Base-by-base conservation (phyloP, 2,888 invertebrate species). In the Acronicta aceris region DNA sequence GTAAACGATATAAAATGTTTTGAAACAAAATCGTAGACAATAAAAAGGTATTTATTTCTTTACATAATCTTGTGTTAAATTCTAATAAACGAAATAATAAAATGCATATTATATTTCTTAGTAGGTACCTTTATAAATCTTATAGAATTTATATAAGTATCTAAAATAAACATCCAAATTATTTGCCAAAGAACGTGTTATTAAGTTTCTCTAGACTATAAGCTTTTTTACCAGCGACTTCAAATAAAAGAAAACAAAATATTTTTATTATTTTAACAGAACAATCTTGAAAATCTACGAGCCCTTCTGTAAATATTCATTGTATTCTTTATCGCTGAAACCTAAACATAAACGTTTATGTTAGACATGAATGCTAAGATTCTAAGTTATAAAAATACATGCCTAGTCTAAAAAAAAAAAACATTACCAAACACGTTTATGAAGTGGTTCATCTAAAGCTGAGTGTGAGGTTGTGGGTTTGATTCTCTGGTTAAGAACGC, bases 61-160 rank as follows among this genome's bases (percentile, higher is more conserved):
- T 16, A 9, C 43, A 15, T n/a, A 40, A 59, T 25, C 33, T 45
- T 9, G 38, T 50, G 41, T n/a, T 33, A 15, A 56, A 52, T 64
- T 52, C 49, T 30, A 17, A 64, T 56, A 52, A 48, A 27, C 13
- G 47, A 54, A 40, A 17, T 48, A 51, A 13, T 38, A 46, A 13
- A 47, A 45, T 48, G 38, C 43, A 38, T 16, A 27, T 12, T 16
- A 30, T 42, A 40, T 43, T 63, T 49, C 48, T 4, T n/a, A n/a
- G 1, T 8, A 49, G 64, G 16, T 9, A 49, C 8, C 30, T 30
- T 33, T 36, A 64, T 64, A 71, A 71, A 64, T 43, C 56, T 51
- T 43, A 64, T 45, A 43, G 65, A 64, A 71, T 67, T 64, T 71
- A 57, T 65, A 52, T 57, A 38, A 41, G 52, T 38, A n/a, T 38